These are phyloP conservation scores for Neodon shergylaensis DNA, from an alignment of 2,113 vertebrate genomes.

Conservation along the genomic window DNA sequence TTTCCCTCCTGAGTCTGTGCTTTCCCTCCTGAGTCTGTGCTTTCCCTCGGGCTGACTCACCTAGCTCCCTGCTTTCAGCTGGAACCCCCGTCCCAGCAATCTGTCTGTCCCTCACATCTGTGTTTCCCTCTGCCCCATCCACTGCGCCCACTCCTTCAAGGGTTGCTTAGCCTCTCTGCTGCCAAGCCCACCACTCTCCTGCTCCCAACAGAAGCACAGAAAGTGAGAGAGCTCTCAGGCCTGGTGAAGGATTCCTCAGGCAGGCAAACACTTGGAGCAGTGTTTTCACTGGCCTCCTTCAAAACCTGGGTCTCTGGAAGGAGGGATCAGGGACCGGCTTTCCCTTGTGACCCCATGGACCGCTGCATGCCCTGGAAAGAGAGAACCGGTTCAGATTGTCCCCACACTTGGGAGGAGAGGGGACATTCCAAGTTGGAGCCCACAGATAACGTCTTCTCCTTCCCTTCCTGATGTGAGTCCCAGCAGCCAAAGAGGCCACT, in stretches of 20 bases:
- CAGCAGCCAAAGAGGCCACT: not conserved
- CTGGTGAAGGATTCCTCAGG: not conserved
- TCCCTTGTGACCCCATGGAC: too few species aligned
- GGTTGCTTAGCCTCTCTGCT: not conserved
- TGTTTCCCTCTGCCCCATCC: not conserved
- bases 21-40: constrained; percentile 62
- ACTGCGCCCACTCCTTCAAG: not conserved
- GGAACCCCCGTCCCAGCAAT: constrained; percentile 32
- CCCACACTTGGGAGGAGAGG: not conserved
- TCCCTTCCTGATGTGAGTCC: not conserved
- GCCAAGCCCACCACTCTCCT: not conserved
- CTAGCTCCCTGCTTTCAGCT: not conserved
- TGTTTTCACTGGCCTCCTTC: not conserved
- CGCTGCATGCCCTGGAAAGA: not conserved
- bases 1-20: constrained; percentile 62
- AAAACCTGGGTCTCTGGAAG: not conserved
- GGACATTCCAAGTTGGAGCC: not conserved
- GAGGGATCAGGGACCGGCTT: not conserved
- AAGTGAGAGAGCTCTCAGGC: not conserved
- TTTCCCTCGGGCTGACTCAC: constrained; percentile 9
- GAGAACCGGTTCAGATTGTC: not conserved
- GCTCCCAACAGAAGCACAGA: not conserved
- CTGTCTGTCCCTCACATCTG: not conserved
- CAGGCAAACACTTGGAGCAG: not conserved
- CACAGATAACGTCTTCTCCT: not conserved